Base-by-base conservation (phyloP, 1,140 invertebrate species). In the Leptinotarsa defecta region DNA sequence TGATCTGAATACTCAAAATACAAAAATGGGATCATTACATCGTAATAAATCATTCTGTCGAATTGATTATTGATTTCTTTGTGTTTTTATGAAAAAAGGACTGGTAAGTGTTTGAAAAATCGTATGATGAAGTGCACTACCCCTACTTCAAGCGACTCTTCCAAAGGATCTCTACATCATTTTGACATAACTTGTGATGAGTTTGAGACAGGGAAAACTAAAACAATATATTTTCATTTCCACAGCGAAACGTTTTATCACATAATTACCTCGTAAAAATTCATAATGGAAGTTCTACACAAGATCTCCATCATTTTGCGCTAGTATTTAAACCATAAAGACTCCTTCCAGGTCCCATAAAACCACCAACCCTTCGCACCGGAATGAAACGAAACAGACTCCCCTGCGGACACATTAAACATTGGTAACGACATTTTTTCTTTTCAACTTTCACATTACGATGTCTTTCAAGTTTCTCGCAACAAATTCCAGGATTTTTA, bases 401-500 rank as follows among this genome's bases (percentile, higher is more conserved):
- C 52, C 52, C 13, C 52, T 57, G 52, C n/a, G 52, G 52, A 57
- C 52, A 19, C 52, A 57, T 57, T 57, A 57, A 57, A 57, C 52
- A 57, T 57, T 15, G 13, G 52, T 57, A 57, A 57, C 52, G 52
- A 57, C 52, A 19, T 57, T 57, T 57, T 57, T 57, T 57, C 34
- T 68, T 68, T 68, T 27, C 65, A 68, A 43, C 65, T 68, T 68
- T 68, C 24, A 34, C 27, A 68, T 68, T 19, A 57, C 52, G 15
- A 57, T 57, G 52, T 19, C 52, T 57, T 57, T 57, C 52, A 13
- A 57, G 13, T 68, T 64, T 24, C 65, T 15, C 65, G 65, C 19
- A 34, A 68, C 65, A 68, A 68, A 68, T 68, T 68, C 65, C 65
- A n/a, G 65, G 24, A 68, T 68, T 68, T 57, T 27, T 43, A 43